A percentile compares a stretch with the other conserved stretches of the same genome.
Evolutionary conservation across 2,797 vertebrate species (phyloP).

Genomic region (Odontamblyopus rebecca): DNA sequence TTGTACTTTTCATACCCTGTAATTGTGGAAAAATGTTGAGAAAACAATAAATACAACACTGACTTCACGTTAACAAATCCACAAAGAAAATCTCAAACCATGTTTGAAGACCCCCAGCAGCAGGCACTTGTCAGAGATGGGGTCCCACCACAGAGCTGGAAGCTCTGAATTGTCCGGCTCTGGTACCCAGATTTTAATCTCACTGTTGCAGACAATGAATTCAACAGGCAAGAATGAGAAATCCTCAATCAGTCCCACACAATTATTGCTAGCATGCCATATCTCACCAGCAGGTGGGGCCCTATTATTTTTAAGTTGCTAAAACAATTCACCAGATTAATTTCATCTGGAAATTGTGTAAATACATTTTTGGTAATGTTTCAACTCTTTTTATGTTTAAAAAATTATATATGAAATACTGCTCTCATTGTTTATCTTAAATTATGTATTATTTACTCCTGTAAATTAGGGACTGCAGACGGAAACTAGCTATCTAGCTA

Average conservation of each 20-base stretch:
- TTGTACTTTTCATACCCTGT: constrained; percentile 99
- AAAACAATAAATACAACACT: neutral
- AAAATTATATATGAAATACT: neutral
- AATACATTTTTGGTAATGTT: neutral
- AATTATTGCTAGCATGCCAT: neutral
- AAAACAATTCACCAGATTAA: constrained; percentile 58
- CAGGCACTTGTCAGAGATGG: constrained; percentile 91
- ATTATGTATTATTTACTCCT: too few species aligned
- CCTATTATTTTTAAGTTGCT: constrained; percentile 32
- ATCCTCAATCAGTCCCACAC: neutral
- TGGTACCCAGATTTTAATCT: constrained; percentile 95
- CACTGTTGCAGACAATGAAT: constrained; percentile 74
- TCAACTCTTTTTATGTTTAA: neutral
- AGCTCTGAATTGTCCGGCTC: constrained; percentile 96
- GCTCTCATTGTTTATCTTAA: too few species aligned
- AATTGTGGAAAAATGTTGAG: constrained; percentile 16
- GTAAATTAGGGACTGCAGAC: too few species aligned
- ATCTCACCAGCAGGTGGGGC: constrained; percentile 67
- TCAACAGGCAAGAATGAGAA: neutral
- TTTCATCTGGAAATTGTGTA: constrained; percentile 15
- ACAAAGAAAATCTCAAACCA: constrained; percentile 58
- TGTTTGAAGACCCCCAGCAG: constrained; percentile 96
- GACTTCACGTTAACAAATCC: neutral
- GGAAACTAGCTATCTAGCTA: too few species aligned
- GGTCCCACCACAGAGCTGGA: constrained; percentile 95